Conservation (phyloP, 30 jellyfish, hydroid and myxozoan genomes). For the Hydractinia echinata region DNA sequence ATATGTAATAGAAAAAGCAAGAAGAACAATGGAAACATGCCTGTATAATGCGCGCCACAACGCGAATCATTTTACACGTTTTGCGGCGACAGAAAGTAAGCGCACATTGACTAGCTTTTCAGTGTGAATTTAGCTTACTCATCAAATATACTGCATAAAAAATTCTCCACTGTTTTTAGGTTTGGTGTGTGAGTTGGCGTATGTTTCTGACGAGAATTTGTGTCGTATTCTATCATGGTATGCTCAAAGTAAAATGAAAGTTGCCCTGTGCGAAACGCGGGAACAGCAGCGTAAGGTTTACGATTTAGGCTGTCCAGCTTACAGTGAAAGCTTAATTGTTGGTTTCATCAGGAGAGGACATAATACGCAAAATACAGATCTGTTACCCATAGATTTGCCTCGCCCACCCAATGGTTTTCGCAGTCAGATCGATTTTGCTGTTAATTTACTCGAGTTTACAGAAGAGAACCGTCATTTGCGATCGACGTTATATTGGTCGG, state of each 20-base stretch:
- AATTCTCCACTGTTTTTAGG: not conserved
- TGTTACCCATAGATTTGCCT: slow-evolving; percentile 17
- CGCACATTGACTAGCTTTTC: too few relatives aligned
- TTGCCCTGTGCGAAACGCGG: slow-evolving; percentile 13
- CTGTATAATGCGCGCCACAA: too few relatives aligned
- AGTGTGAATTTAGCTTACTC: too few relatives aligned
- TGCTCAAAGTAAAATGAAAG: slow-evolving; percentile 22
- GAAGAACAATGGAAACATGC: too few relatives aligned
- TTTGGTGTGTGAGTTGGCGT: slow-evolving; percentile 31
- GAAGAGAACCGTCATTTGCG: slow-evolving; percentile 10
- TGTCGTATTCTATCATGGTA: slow-evolving; percentile 26
- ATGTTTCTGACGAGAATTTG: slow-evolving; percentile 17
- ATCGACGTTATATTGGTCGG: slow-evolving; percentile 13
- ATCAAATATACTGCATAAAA: not conserved
- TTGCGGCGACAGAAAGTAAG: too few relatives aligned
- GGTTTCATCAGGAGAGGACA: not conserved
- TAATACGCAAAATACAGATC: not conserved
- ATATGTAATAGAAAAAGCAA: too few relatives aligned
- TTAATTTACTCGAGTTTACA: slow-evolving; percentile 15
- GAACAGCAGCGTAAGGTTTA: slow-evolving; percentile 32
- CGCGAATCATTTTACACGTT: too few relatives aligned
- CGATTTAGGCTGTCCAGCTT: slow-evolving; percentile 30
- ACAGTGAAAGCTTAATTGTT: slow-evolving; percentile 10
- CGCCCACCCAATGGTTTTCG: slow-evolving; percentile 15
- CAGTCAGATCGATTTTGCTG: slow-evolving; percentile 12